Evolutionary conservation across 2,113 vertebrate species (phyloP), one percentile per base, ranked within the genome.

Genomic region (Melanostigma gelatinosum): DNA sequence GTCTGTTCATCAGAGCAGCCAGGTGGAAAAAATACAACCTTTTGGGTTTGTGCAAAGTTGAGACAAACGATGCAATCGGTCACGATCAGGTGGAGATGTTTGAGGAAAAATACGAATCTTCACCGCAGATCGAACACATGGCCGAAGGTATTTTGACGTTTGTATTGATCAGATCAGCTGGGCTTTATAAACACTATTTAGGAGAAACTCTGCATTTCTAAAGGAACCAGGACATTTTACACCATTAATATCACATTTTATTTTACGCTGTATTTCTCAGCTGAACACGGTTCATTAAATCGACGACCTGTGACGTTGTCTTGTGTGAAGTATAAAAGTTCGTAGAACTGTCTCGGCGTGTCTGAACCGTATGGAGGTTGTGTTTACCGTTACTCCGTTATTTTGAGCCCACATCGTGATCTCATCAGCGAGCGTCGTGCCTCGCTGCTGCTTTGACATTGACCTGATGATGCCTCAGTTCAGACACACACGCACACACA

Each of bases 401-500:
- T 52, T 70, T 36, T 29, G 8, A 62, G 44, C 44, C 46, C 29
- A n/a, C 15, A 6, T 67, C 1, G 16, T 50, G 52, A 62, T 62
- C 27, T 44, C 22, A 72, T 77, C 48, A 32, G 50, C 0, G 10
- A 52, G 27, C 20, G 8, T 34, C 42, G 5, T 64, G 75, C 27
- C 60, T 71, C 60, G 0, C 58, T 48, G 12, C 66, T 67, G 34
- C 62, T 18, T 2, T 54, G 50, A 83, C 67, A 79, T 27, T 79
- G 38, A 76, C 27, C 85, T 76, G 64, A 74, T 58, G 60, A 74
- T 67, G 70, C 55, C 55, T 63, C 24, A 24, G 24, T 24, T 9
- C 54, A 60, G 3, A 24, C 3, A 60, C 24, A 36, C 24, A 22
- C 32, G 36, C 13, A 13, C 24, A 2, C 4, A 58, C 12, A 29